phyloP scores from a whole-genome alignment of 2,797 vertebrate genomes.

The Gambelia wislizenii region DNA sequence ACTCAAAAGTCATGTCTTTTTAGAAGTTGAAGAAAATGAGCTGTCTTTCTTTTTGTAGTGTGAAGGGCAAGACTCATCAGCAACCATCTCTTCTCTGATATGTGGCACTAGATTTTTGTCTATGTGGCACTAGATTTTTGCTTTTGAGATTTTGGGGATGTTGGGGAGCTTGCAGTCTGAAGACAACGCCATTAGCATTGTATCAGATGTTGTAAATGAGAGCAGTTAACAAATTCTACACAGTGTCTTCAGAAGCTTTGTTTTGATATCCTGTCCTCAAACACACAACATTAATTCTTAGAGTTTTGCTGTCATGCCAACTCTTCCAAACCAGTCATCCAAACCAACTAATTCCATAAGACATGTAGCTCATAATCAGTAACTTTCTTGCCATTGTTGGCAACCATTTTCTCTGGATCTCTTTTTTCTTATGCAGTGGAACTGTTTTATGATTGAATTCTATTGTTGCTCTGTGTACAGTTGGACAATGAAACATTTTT shows the following conservation, averaged over 20 bases:
- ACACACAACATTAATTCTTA: conserved; percentile 54
- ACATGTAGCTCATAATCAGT: conserved; percentile 38
- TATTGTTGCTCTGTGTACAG: conserved; percentile 70
- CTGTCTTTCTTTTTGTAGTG: conserved; percentile 65
- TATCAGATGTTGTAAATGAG: conserved; percentile 67
- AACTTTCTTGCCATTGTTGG: conserved; percentile 27
- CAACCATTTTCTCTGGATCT: conserved; percentile 53
- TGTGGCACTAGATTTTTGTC: conserved; percentile 53
- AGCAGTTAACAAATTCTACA: conserved; percentile 53
- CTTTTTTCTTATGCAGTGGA: conserved; percentile 68
- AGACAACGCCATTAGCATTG: conserved; percentile 61
- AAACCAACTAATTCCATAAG: conserved; percentile 4
- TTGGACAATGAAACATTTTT: conserved; percentile 78
- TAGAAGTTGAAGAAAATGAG: conserved; percentile 68
- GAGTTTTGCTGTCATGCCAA: conserved; percentile 44
- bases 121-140: conserved; percentile 50
- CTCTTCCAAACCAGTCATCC: conserved; percentile 39
- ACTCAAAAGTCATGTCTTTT: conserved; percentile 61
- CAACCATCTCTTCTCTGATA: too few species aligned
- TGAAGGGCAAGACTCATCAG: conserved; percentile 60
- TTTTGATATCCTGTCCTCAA: conserved; percentile 50
- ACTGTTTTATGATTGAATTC: conserved; percentile 63
- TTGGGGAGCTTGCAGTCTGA: conserved; percentile 56
- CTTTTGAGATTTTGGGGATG: conserved; percentile 52
- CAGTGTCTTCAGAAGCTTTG: conserved; percentile 66